Evolutionary conservation across 1,140 invertebrate genomes (phyloP).

Genomic region (Pinna nobilis): DNA sequence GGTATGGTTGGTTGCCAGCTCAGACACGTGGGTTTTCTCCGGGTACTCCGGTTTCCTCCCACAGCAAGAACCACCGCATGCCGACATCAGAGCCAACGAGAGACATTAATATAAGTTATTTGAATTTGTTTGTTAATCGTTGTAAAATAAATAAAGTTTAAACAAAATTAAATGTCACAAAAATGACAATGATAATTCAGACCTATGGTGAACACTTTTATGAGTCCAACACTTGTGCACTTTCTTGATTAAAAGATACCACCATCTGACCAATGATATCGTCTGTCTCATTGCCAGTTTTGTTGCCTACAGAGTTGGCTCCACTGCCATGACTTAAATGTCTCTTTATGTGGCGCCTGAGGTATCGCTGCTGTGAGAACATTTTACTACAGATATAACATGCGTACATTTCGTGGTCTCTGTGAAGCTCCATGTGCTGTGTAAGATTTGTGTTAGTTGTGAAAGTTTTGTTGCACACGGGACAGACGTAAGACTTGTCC

Average conservation of each 20-base stretch:
- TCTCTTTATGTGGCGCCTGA: constrained; percentile 7
- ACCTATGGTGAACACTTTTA: no score
- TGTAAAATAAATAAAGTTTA: no score
- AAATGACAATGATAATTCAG: no score
- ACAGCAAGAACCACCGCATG: no score
- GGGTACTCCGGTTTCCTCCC: no score
- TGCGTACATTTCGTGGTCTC: not conserved
- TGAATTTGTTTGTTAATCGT: no score
- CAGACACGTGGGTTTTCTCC: no score
- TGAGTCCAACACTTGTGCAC: no score
- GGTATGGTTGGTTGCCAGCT: no score
- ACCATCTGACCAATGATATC: constrained; percentile 8
- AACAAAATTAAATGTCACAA: no score
- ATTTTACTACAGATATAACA: constrained; percentile 19
- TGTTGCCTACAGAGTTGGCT: not conserved
- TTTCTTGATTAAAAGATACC: constrained; percentile 8
- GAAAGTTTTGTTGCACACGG: constrained; percentile 8
- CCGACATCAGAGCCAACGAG: no score
- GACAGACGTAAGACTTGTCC: constrained; percentile 3
- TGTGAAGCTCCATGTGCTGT: constrained; percentile 14
- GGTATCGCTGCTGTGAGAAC: constrained; percentile 16
- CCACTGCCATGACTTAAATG: not conserved
- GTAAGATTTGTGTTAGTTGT: constrained; percentile 2
- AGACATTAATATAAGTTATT: no score
- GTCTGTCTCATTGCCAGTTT: not conserved